phyloP scores from a whole-genome alignment of 2,797 vertebrate genomes.

The Eospalax fontanierii region DNA sequence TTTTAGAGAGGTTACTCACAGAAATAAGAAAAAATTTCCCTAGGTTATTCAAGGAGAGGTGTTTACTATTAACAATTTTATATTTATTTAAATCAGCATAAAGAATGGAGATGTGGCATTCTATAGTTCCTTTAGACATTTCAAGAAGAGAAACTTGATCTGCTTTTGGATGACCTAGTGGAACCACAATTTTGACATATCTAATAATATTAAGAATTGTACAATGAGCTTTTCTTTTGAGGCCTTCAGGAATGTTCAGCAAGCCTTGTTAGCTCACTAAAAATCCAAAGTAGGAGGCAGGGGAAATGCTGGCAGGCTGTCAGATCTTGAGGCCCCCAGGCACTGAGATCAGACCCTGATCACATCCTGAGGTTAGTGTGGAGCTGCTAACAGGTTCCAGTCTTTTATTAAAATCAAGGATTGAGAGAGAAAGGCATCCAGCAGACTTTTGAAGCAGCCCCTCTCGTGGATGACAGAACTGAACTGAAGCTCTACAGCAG shows the following conservation, averaged over 20 bases:
- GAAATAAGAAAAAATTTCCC: conserved; percentile 47
- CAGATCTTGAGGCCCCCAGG: background rate
- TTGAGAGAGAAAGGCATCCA: background rate
- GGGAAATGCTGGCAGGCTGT: conserved; percentile 35
- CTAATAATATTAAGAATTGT: conserved; percentile 66
- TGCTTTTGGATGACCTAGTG: conserved; percentile 62
- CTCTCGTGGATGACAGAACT: background rate
- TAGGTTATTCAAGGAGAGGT: background rate
- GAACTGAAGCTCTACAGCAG: background rate
- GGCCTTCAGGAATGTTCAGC: conserved; percentile 61
- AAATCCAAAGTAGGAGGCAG: conserved; percentile 32
- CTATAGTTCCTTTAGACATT: conserved; percentile 61
- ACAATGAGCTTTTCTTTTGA: conserved; percentile 69
- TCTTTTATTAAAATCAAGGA: conserved; percentile 13
- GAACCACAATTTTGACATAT: conserved; percentile 60
- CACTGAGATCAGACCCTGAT: conserved; percentile 38
- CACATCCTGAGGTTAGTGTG: background rate
- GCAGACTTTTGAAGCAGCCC: background rate
- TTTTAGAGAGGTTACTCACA: conserved; percentile 1
- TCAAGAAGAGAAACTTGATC: conserved; percentile 54
- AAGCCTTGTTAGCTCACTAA: conserved; percentile 52
- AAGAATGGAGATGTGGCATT: conserved; percentile 22
- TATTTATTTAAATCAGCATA: conserved; percentile 53
- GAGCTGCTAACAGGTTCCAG: conserved; percentile 51
- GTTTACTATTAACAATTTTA: conserved; percentile 54